Evolutionary conservation across 2,888 invertebrate genomes (phyloP), one percentile per base, ranked within the genome.

Genomic region (Teinopalpus imperialis): DNA sequence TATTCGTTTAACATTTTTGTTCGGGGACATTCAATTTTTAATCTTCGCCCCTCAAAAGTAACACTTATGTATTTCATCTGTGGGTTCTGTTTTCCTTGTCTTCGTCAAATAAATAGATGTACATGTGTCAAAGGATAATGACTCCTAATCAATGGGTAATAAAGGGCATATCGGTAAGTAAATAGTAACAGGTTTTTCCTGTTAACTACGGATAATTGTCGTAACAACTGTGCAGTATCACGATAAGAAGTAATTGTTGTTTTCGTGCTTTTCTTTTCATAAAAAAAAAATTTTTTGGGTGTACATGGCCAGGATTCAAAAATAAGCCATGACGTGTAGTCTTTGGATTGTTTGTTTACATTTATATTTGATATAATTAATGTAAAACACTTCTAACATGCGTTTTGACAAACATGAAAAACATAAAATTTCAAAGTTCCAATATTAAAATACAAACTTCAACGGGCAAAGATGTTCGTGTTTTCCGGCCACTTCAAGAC

Each of bases 151-250:
- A 6, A 16, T 23, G 3, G 10, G 21, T 7, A 34, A 40, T 46
- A 40, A 40, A 46, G 30, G 13, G 3, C 16, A 35, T 26, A 34
- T 40, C 3, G 13, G 37, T 26, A 7, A n/a, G 16, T 40, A 39
- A 35, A 23, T 21, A 29, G 21, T 21, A 46, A 46, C 46, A 16
- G 35, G 40, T 41, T 40, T 35, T 46, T 23, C 34, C 23, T 20
- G 32, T 45, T 14, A 40, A 14, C 30, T 27, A 26, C 45, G 45
- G 45, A 45, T 45, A 45, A 45, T 45, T 39, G 39, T 34, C 21
- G 39, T 45, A 20, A 37, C 36, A 24, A 45, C 21, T 13, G 24
- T 26, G 6, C 12, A 30, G 24, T 26, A 31, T 31, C 23, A n/a
- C 21, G 45, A 45, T 45, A 45, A 45, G 21, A 20, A 3, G 32